Evolutionary conservation across 2,888 invertebrate species (phyloP).

Genomic region (Gibbula magus): DNA sequence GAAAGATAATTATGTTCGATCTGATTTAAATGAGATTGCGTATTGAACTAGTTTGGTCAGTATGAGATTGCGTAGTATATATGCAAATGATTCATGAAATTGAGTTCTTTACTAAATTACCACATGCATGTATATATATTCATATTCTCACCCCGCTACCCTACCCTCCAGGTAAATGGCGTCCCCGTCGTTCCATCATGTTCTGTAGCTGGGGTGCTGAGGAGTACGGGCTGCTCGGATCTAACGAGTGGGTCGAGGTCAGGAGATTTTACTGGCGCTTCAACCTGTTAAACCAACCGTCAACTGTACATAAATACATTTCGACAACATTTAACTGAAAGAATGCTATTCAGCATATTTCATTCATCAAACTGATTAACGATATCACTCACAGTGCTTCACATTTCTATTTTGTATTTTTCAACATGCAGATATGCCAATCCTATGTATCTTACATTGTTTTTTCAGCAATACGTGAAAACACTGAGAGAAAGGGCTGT

Average conservation of each 20-base stretch:
- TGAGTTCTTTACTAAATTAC: too few relatives aligned
- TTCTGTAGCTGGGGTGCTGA: constrained; percentile 78
- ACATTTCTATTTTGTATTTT: background rate
- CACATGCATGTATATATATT: too few relatives aligned
- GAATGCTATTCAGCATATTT: too few relatives aligned
- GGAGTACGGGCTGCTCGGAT: constrained; percentile 77
- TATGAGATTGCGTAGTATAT: too few relatives aligned
- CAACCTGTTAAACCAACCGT: background rate
- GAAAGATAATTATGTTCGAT: too few relatives aligned
- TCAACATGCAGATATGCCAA: background rate
- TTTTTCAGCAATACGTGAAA: constrained; percentile 57
- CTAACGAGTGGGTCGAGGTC: constrained; percentile 77
- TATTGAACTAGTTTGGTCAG: too few relatives aligned
- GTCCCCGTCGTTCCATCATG: constrained; percentile 76
- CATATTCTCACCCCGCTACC: background rate
- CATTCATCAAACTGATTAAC: too few relatives aligned
- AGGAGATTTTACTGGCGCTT: background rate
- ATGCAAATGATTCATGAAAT: too few relatives aligned
- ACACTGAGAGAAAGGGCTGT: constrained; percentile 60
- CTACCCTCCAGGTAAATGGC: constrained; percentile 72
- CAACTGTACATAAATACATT: background rate
- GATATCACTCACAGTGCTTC: too few relatives aligned
- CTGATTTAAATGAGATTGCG: too few relatives aligned
- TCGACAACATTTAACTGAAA: too few relatives aligned
- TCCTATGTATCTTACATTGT: background rate